Base-by-base conservation (phyloP, 64 coral and sea anemone species). In the Montipora capricornis region DNA sequence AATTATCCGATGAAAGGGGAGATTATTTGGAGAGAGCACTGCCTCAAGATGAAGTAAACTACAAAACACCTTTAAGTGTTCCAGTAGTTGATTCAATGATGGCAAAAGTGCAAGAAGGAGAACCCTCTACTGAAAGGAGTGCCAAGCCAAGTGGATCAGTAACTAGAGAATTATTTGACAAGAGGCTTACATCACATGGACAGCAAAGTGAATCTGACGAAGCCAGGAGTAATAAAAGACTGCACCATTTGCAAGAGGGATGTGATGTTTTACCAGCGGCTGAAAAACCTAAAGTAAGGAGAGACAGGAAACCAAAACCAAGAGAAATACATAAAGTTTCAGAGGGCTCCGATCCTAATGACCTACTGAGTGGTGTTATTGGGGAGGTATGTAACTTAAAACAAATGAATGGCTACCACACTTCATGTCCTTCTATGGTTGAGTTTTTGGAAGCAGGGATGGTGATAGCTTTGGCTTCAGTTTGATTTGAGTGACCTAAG, bases 291-390 rank as follows among this genome's bases (percentile, higher is more conserved):
- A 73, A 44, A 86, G 66, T 1, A 20, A 50, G 22, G 12, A 45
- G 64, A 64, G 55, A 0, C 37, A n/a, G 8, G n/a, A 49, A 13
- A 47, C 8, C 1, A n/a, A 86, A 73, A 24, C 7, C 44, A 71
- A 86, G 71, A 71, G 44, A 62, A 86, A 86, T 20, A 9, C 68
- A 44, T 6, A 66, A 51, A 11, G 19, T 12, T 1, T 13, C 46
- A 2, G 1, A 20, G 66, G 44, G 3, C 9, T 2, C 64, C 22
- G 44, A 14, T n/a, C 6, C 64, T 10, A 5, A 15, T 73, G 44
- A 86, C 50, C 7, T 86, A 64, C 46, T 86, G 47, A 49, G 10
- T 49, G 82, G 64, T 73, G 66, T 86, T 86, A 86, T 86, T 86
- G 82, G 82, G 47, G 44, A 86, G 82, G 82, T 86, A 49, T 50